A percentile compares a stretch with the other conserved stretches of the same genome.
These are phyloP conservation scores for Siniperca undulata DNA, from an alignment of 2,797 vertebrate genomes.

Conservation along the genomic window DNA sequence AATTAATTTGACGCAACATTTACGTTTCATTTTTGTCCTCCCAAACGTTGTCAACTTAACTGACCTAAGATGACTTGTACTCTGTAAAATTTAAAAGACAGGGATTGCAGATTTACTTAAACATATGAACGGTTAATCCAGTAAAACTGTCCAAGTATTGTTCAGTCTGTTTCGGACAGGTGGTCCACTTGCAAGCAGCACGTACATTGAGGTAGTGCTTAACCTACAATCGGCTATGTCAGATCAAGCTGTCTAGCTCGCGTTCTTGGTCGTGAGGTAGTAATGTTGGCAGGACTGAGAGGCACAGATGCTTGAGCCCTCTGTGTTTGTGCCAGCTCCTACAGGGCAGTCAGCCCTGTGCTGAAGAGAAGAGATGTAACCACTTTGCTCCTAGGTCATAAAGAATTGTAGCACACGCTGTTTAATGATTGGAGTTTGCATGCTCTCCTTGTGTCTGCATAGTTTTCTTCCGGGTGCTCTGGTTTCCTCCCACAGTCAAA, in stretches of 20 bases:
- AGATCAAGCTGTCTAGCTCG: conserved; percentile 60
- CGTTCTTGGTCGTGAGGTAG: conserved; percentile 42
- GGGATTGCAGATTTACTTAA: neutral
- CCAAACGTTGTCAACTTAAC: neutral
- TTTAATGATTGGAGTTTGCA: conserved; percentile 28
- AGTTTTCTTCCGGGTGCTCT: neutral
- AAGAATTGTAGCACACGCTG: conserved; percentile 6
- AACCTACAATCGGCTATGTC: conserved; percentile 66
- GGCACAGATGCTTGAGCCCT: conserved; percentile 57
- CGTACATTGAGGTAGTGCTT: conserved; percentile 56
- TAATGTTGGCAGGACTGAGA: conserved; percentile 57
- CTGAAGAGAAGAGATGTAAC: conserved; percentile 18
- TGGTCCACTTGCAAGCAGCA: conserved; percentile 59
- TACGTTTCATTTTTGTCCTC: accelerated
- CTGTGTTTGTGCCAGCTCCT: conserved; percentile 46
- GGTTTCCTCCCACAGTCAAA: conserved; percentile 8
- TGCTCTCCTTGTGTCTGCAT: neutral
- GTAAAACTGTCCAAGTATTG: conserved; percentile 20
- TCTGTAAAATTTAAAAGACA: neutral
- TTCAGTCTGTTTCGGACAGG: conserved; percentile 57
- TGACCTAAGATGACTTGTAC: neutral
- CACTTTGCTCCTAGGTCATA: conserved; percentile 12
- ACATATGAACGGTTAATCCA: conserved; percentile 18
- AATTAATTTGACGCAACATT: neutral
- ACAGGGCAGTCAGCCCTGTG: conserved; percentile 25